Evolutionary conservation across 2,888 invertebrate species (phyloP).

Genomic region (Allacma fusca): DNA sequence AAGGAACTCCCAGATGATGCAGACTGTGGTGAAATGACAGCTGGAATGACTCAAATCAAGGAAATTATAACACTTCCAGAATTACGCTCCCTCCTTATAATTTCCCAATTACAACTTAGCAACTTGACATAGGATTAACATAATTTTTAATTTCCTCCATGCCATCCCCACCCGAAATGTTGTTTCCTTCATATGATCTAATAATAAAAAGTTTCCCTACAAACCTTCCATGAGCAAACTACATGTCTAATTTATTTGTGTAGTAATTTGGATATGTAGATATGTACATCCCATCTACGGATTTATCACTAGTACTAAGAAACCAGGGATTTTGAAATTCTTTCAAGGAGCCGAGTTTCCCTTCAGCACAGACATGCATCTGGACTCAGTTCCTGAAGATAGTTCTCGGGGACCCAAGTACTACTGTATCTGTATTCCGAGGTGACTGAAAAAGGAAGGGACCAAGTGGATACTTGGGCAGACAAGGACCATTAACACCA

Average conservation of each 20-base stretch:
- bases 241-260: too few species aligned
- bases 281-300: too few species aligned
- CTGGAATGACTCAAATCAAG: background rate
- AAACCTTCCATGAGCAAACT: too few species aligned
- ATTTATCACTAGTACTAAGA: too few species aligned
- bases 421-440: too few species aligned
- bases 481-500: conserved; percentile 35
- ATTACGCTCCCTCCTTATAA: background rate
- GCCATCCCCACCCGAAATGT: background rate
- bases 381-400: too few species aligned
- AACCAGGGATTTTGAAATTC: too few species aligned
- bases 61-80: background rate
- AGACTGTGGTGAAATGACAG: background rate
- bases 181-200: background rate
- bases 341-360: too few species aligned
- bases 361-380: too few species aligned
- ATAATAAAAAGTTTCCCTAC: background rate
- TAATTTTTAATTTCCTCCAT: conserved; percentile 27
- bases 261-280: too few species aligned
- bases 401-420: too few species aligned
- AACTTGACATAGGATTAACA: conserved; percentile 31
- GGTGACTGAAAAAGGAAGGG: background rate
- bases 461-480: background rate
- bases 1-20: too few species aligned
- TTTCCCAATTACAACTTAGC: conserved; percentile 20